Evolutionary conservation across 2,113 vertebrate genomes (phyloP).

Genomic region (Dicerorhinus sumatrensis): DNA sequence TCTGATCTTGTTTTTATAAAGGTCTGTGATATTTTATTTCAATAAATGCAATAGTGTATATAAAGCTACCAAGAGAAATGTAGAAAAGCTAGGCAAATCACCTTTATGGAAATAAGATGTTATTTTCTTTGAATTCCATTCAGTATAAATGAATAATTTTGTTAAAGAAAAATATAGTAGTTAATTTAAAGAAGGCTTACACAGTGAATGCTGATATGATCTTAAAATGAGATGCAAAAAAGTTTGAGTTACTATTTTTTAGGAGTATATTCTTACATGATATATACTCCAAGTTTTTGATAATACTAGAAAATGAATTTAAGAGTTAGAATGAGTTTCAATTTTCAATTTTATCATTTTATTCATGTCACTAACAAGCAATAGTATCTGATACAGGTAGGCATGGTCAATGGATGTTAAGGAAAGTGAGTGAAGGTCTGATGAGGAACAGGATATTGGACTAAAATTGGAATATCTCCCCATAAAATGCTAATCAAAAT

Average conservation of each 20-base stretch:
- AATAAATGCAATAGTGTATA: background rate
- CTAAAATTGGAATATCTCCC: background rate
- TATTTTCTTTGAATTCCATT: conserved; percentile 43
- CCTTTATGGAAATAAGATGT: background rate
- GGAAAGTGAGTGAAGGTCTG: background rate
- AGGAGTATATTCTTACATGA: background rate
- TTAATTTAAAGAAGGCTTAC: conserved; percentile 26
- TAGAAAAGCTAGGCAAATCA: conserved; percentile 43
- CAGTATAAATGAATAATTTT: background rate
- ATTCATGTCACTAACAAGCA: conserved; percentile 1
- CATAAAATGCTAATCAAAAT: background rate
- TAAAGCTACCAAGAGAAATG: background rate
- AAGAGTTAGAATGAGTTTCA: background rate
- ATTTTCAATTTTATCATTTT: background rate
- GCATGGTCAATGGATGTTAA: background rate
- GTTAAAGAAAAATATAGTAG: conserved; percentile 23
- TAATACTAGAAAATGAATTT: conserved; percentile 19
- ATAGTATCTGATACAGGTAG: background rate
- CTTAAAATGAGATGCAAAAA: conserved; percentile 31
- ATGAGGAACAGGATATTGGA: background rate
- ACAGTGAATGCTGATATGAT: background rate
- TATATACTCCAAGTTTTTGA: background rate
- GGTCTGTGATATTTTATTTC: background rate
- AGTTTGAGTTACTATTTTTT: background rate
- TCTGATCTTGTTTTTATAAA: background rate